Evolutionary conservation across 2,888 invertebrate species (phyloP).

Genomic region (Seira musarum): DNA sequence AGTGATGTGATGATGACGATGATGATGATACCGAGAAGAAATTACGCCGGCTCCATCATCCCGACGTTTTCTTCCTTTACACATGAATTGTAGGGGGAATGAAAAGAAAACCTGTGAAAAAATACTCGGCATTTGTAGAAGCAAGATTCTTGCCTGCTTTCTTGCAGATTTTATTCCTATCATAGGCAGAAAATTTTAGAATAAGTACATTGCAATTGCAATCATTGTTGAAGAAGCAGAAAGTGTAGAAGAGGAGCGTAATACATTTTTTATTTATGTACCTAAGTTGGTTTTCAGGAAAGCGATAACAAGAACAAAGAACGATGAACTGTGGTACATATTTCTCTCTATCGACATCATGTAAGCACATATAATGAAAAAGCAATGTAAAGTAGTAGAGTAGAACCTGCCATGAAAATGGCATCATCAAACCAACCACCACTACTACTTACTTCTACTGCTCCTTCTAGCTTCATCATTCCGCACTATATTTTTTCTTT

Average conservation of each 20-base stretch:
- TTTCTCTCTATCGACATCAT: background rate
- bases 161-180: constrained; percentile 29
- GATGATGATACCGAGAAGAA: too few relatives aligned
- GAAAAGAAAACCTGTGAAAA: background rate
- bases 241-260: background rate
- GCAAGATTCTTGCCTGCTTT: background rate
- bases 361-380: background rate
- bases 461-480: too few relatives aligned
- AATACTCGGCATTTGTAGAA: too few relatives aligned
- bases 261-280: background rate
- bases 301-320: constrained; percentile 43
- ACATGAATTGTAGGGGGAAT: too few relatives aligned
- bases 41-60: background rate
- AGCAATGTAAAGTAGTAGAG: background rate
- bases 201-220: too few relatives aligned
- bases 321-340: constrained; percentile 49
- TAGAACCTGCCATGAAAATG: too few relatives aligned
- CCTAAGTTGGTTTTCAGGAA: background rate
- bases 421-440: background rate
- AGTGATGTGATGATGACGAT: background rate
- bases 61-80: background rate
- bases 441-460: too few relatives aligned
- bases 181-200: constrained; percentile 34
- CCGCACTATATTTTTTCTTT: background rate
- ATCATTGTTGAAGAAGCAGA: background rate